phyloP scores from a whole-genome alignment of 64 coral and sea anemone species.

The Orbicella faveolata region DNA sequence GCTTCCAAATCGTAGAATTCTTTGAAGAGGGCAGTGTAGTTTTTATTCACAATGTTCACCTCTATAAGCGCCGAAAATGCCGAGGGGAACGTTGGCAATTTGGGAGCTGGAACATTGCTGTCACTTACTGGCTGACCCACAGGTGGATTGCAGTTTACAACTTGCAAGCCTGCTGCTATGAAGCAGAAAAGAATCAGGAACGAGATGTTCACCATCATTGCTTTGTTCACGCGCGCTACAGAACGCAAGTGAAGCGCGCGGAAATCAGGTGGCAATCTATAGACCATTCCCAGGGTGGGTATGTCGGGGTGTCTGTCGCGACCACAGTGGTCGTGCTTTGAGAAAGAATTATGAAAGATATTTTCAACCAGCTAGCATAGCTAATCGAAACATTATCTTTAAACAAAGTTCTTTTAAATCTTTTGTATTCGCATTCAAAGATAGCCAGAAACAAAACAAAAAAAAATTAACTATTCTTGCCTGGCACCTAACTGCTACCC shows the following conservation, averaged over 20 bases:
- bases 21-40: slow-evolving; percentile 34
- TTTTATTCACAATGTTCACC: slow-evolving; percentile 62
- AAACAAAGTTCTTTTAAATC: too few species aligned
- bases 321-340: too few species aligned
- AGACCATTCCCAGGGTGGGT: too few species aligned
- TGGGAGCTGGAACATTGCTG: slow-evolving; percentile 17
- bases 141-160: not conserved
- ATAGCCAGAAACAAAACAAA: too few species aligned
- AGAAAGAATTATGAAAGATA: too few species aligned
- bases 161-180: slow-evolving; percentile 7
- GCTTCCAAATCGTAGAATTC: slow-evolving; percentile 69
- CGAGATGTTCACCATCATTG: not conserved
- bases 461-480: too few species aligned
- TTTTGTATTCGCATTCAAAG: too few species aligned
- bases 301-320: too few species aligned
- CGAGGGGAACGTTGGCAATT: slow-evolving; percentile 49
- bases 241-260: not conserved
- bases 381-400: too few species aligned
- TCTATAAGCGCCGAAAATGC: slow-evolving; percentile 56
- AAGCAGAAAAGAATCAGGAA: not conserved
- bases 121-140: not conserved
- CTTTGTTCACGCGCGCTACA: not conserved
- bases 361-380: too few species aligned
- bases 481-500: too few species aligned
- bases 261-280: not conserved